A percentile compares a stretch with the other conserved stretches of the same genome.
phyloP scores from a whole-genome alignment of 2,888 invertebrate genomes.

The Platypus cylindrus region DNA sequence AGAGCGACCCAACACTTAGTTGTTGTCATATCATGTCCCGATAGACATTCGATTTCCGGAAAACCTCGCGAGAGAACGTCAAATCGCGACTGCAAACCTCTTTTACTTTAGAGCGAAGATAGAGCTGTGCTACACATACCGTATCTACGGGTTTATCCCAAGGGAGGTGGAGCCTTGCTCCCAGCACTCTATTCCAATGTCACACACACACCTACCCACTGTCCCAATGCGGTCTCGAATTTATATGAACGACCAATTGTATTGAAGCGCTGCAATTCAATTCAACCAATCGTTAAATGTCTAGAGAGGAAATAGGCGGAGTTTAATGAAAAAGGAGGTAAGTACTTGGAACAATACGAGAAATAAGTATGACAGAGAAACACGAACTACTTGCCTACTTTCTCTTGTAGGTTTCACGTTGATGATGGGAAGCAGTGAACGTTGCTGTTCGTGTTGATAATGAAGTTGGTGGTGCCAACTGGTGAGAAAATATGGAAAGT shows the following conservation, averaged over 20 bases:
- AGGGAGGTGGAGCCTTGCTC: conserved; percentile 40
- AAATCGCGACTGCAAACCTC: conserved; percentile 33
- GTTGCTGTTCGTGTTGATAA: no score
- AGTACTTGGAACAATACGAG: not conserved
- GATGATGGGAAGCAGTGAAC: no score
- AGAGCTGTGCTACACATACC: no score
- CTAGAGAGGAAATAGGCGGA: conserved; percentile 19
- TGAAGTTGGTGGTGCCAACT: conserved; percentile 15
- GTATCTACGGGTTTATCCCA: conserved; percentile 32
- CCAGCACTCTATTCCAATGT: conserved; percentile 29
- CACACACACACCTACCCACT: conserved; percentile 13
- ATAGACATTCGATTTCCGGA: conserved; percentile 21
- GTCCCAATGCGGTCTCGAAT: conserved; percentile 9
- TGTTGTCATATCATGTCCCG: conserved; percentile 28
- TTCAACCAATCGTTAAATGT: no score
- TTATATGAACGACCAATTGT: conserved; percentile 11
- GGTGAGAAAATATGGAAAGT: conserved; percentile 9
- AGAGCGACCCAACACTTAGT: conserved; percentile 13
- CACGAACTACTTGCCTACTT: no score
- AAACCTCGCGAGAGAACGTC: conserved; percentile 23
- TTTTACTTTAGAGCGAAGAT: no score
- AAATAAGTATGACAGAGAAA: no score
- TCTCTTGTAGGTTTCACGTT: no score
- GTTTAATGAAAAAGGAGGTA: conserved; percentile 19
- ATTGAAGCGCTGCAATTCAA: conserved; percentile 24